Percentiles rank a stretch among this genome's conserved stretches.
These are phyloP conservation scores for Ptychadena robeensis DNA, from an alignment of 2,797 vertebrate genomes.

Conservation along the genomic window DNA sequence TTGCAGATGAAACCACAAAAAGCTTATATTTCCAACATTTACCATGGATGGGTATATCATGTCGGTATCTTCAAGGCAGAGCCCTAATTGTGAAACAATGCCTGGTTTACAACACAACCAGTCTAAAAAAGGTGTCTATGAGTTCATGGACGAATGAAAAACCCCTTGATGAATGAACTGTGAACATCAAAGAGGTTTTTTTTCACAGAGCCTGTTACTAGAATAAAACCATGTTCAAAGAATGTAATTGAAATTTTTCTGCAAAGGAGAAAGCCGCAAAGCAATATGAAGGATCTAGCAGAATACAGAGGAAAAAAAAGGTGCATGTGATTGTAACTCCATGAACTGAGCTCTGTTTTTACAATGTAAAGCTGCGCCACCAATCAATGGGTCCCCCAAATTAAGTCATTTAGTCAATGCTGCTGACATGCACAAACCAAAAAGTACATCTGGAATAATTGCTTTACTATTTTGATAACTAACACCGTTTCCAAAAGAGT, in stretches of 20 bases:
- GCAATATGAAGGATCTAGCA: constrained; percentile 42
- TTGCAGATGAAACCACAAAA: background rate
- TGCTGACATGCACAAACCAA: constrained; percentile 25
- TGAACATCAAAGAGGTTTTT: constrained; percentile 68
- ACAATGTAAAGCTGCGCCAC: constrained; percentile 59
- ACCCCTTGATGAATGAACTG: constrained; percentile 63
- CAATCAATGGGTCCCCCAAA: constrained; percentile 59
- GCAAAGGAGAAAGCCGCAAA: constrained; percentile 60
- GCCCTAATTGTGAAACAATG: constrained; percentile 35
- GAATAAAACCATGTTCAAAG: constrained; percentile 70
- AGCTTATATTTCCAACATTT: background rate
- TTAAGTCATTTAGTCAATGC: constrained; percentile 50
- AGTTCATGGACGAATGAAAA: constrained; percentile 54
- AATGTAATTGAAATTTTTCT: constrained; percentile 66
- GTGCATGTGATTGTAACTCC: too few relatives aligned
- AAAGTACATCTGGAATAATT: constrained; percentile 34
- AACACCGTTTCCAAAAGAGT: background rate
- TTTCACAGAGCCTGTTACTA: constrained; percentile 68
- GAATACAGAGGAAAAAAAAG: constrained; percentile 24
- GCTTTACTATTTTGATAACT: constrained; percentile 12
- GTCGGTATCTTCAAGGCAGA: background rate
- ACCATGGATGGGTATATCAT: background rate
- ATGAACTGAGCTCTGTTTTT: too few relatives aligned
- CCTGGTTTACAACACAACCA: constrained; percentile 14
- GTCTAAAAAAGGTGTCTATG: constrained; percentile 37